phyloP scores from a whole-genome alignment of 2,888 invertebrate genomes.

The Caenorhabditis virilis region DNA sequence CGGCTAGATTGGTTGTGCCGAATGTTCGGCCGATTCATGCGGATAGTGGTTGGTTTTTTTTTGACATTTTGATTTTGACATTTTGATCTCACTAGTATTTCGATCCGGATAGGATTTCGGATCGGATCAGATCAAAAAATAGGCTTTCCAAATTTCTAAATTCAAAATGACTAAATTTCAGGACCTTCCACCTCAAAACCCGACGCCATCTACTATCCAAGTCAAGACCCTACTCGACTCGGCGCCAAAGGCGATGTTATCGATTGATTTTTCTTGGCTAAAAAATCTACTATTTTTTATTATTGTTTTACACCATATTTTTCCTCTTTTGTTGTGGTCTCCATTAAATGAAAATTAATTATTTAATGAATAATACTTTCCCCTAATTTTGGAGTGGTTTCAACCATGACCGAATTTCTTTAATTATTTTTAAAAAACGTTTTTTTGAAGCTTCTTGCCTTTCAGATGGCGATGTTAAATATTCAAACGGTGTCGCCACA shows the following conservation, averaged over 20 bases:
- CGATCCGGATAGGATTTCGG: too few relatives aligned
- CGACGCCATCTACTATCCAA: constrained; percentile 81
- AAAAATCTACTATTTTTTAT: background rate
- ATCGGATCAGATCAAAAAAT: background rate
- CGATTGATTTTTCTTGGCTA: constrained; percentile 16
- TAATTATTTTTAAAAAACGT: background rate
- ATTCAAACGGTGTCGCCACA: constrained; percentile 41
- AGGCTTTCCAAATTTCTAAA: background rate
- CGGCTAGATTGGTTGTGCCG: constrained; percentile 42
- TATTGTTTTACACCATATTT: background rate
- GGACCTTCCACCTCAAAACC: background rate
- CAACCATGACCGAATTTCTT: background rate
- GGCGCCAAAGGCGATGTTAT: constrained; percentile 67
- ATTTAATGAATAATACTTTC: background rate
- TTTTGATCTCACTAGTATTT: too few relatives aligned
- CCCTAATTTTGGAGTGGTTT: background rate
- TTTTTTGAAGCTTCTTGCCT: too few relatives aligned
- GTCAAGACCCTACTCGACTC: constrained; percentile 84
- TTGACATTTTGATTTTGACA: too few relatives aligned
- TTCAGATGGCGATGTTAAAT: constrained; percentile 54
- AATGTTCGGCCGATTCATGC: constrained; percentile 26
- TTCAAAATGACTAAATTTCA: background rate
- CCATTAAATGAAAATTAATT: background rate
- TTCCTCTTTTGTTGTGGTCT: constrained; percentile 2
- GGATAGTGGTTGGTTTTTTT: too few relatives aligned